Conservation (phyloP, 1,140 invertebrate genomes). For the Mycetomoellerius zeteki region DNA sequence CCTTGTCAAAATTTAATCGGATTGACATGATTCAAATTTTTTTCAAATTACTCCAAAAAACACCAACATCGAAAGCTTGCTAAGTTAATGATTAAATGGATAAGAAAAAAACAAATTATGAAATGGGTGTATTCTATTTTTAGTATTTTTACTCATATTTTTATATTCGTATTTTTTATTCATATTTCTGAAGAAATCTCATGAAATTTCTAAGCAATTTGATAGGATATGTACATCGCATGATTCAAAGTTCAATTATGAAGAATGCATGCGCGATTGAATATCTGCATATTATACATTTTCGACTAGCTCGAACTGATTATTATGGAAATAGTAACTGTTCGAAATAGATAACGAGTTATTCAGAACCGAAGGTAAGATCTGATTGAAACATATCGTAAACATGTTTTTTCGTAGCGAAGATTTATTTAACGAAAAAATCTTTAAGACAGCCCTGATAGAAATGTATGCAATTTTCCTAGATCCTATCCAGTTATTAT, state of each 20-base stretch:
- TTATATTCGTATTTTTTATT: background rate
- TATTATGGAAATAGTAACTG: background rate
- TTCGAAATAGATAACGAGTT: slow-evolving; percentile 13
- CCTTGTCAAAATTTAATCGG: background rate
- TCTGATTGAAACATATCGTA: background rate
- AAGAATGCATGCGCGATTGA: background rate
- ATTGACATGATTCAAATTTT: background rate
- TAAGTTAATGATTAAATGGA: too few species aligned
- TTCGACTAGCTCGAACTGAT: background rate
- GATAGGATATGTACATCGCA: background rate
- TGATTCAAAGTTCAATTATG: background rate
- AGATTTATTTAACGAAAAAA: slow-evolving; percentile 5
- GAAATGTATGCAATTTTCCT: too few species aligned
- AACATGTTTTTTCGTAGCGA: background rate
- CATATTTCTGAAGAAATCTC: background rate
- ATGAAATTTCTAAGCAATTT: background rate
- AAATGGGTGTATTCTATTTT: background rate
- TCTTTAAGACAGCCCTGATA: too few species aligned
- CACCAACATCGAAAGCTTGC: background rate
- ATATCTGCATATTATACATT: background rate
- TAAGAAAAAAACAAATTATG: background rate
- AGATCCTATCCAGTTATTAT: too few species aligned
- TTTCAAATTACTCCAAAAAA: background rate
- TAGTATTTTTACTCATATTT: background rate
- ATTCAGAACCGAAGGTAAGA: background rate